phyloP scores from a whole-genome alignment of 2,113 vertebrate species.

The Ammodytes marinus region DNA sequence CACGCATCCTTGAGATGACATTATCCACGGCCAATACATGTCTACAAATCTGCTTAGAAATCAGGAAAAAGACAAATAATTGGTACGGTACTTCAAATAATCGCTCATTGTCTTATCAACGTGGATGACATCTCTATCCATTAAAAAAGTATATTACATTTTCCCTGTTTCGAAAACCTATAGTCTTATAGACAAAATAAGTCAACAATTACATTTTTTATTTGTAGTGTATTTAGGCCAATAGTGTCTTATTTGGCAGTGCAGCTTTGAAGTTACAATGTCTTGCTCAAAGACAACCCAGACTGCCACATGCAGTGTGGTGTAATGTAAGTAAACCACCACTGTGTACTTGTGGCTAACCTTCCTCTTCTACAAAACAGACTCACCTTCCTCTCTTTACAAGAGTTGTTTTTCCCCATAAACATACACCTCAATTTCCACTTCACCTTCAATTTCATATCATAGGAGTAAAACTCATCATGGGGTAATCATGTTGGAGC shows the following conservation, averaged over 20 bases:
- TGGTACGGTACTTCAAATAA: too few relatives aligned
- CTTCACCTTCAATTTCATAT: constrained; percentile 54
- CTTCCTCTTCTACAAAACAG: constrained; percentile 27
- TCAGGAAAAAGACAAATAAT: neutral
- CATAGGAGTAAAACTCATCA: constrained; percentile 47
- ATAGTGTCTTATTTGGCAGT: neutral
- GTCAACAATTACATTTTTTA: constrained; percentile 1
- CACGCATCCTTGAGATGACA: neutral
- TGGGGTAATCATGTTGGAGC: constrained; percentile 42
- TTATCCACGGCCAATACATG: neutral
- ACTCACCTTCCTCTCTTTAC: constrained; percentile 41
- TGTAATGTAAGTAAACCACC: constrained; percentile 7
- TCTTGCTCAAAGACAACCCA: constrained; percentile 24
- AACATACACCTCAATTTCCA: constrained; percentile 44
- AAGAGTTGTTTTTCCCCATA: constrained; percentile 44
- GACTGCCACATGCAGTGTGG: neutral
- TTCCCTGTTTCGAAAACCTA: too few relatives aligned
- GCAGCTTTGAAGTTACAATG: neutral
- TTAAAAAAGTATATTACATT: too few relatives aligned
- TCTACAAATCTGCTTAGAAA: neutral
- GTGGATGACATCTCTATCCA: too few relatives aligned
- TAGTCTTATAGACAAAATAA: too few relatives aligned
- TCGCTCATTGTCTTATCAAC: too few relatives aligned
- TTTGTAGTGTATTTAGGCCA: too few relatives aligned
- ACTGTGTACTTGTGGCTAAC: constrained; percentile 23